These are phyloP conservation scores for Crypturellus undulatus DNA, from an alignment of 2,113 vertebrate species.

Conservation along the genomic window DNA sequence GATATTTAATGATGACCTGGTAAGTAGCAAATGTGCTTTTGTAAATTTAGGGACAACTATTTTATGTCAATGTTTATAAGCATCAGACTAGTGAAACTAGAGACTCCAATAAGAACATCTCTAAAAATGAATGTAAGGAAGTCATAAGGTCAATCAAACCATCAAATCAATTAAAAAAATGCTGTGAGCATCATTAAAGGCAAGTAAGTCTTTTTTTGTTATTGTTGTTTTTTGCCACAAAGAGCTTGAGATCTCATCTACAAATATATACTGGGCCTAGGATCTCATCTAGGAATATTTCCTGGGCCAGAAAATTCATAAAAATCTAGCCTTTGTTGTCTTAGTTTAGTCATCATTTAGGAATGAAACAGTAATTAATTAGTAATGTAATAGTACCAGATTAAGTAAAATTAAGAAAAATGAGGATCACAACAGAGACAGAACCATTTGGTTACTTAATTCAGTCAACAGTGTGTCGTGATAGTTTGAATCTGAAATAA, in stretches of 20 bases:
- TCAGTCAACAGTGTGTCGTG: not conserved
- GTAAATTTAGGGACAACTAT: not conserved
- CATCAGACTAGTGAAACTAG: not conserved
- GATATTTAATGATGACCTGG: not conserved
- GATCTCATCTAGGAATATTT: not conserved
- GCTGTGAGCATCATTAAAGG: not conserved
- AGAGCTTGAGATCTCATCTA: not conserved
- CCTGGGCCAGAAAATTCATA: not conserved
- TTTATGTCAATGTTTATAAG: not conserved
- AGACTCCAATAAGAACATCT: not conserved
- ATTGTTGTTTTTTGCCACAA: not conserved
- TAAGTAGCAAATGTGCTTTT: not conserved
- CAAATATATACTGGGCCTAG: not conserved
- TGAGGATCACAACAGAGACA: not conserved
- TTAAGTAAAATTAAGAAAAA: not conserved
- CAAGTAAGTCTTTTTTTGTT: not conserved
- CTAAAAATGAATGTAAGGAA: not conserved
- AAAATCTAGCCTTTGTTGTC: not conserved
- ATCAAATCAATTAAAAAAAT: not conserved
- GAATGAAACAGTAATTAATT: not conserved
- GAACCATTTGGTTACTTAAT: not conserved
- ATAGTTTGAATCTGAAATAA: constrained; percentile 5
- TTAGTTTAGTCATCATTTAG: not conserved
- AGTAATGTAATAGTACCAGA: not conserved
- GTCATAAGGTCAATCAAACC: not conserved